Percentiles rank a stretch among this genome's conserved stretches.
Evolutionary conservation across 2,797 vertebrate genomes (phyloP).

Genomic region (Leptoclinus maculatus): DNA sequence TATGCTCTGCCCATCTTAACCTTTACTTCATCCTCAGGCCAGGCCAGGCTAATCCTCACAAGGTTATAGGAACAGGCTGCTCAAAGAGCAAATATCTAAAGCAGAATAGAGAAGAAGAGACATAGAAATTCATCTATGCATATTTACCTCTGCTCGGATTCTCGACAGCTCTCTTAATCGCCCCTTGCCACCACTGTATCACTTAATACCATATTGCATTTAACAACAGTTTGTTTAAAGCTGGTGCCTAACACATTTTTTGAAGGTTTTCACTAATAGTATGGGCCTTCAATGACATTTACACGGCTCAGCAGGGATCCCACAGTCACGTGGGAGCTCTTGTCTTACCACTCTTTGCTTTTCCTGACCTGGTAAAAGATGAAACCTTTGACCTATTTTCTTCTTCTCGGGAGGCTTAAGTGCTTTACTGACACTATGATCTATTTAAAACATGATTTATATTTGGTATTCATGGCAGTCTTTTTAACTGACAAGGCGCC

Average conservation of each 20-base stretch:
- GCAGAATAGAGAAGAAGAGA: not conserved
- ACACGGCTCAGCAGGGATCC: slow-evolving; percentile 20
- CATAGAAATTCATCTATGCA: not conserved
- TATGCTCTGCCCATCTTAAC: slow-evolving; percentile 56
- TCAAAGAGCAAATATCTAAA: slow-evolving; percentile 29
- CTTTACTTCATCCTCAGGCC: slow-evolving; percentile 43
- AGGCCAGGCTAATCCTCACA: slow-evolving; percentile 57
- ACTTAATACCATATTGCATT: not conserved
- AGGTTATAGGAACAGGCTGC: slow-evolving; percentile 42
- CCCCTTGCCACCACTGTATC: not conserved
- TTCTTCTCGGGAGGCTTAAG: slow-evolving; percentile 70
- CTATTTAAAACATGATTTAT: slow-evolving; percentile 57
- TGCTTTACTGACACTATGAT: slow-evolving; percentile 61
- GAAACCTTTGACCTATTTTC: slow-evolving; percentile 43
- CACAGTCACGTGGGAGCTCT: slow-evolving; percentile 23
- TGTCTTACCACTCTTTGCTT: slow-evolving; percentile 33
- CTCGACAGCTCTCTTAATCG: not conserved
- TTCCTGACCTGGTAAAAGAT: slow-evolving; percentile 59
- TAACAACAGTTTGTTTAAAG: not conserved
- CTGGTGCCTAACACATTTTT: not conserved
- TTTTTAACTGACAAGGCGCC: not conserved
- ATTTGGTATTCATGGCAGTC: slow-evolving; percentile 27
- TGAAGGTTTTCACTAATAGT: not conserved
- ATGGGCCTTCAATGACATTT: not conserved
- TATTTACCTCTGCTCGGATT: not conserved